These are phyloP conservation scores for Tenthredo distinguenda DNA, from an alignment of 2,888 invertebrate genomes.

Conservation along the genomic window DNA sequence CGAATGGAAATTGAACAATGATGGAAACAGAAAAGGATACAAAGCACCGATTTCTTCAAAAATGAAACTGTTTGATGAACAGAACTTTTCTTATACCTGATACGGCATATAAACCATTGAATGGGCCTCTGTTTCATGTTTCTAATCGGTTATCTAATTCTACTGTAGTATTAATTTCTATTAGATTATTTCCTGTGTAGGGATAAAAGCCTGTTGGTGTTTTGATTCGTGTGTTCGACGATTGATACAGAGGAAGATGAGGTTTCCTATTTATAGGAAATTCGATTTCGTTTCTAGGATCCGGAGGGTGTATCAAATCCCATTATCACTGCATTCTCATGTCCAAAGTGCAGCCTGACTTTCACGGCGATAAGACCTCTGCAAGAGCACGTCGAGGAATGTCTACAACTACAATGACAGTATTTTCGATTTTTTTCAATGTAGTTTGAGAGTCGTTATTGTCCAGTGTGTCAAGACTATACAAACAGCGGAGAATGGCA, in stretches of 20 bases:
- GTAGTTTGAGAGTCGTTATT: conserved; percentile 54
- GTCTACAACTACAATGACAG: conserved; percentile 31
- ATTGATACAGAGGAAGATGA: background rate
- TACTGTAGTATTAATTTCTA: background rate
- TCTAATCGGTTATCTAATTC: background rate
- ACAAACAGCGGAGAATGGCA: conserved; percentile 56
- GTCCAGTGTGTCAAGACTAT: conserved; percentile 54
- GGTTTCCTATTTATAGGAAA: conserved; percentile 13
- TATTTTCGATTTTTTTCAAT: conserved; percentile 34
- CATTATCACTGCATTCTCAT: conserved; percentile 40
- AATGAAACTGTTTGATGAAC: background rate
- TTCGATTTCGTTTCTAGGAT: conserved; percentile 31
- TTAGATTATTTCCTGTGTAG: background rate
- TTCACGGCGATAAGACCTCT: conserved; percentile 39
- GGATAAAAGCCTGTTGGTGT: background rate
- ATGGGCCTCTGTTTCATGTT: background rate
- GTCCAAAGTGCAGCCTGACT: conserved; percentile 45
- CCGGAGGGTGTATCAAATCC: background rate
- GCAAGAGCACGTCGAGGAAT: conserved; percentile 36
- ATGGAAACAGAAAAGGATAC: background rate
- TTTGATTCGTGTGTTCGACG: background rate
- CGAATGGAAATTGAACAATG: too few species aligned
- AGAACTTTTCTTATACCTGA: background rate
- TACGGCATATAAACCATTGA: background rate
- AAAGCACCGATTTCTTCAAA: background rate